A percentile compares a stretch with the other conserved stretches of the same genome.
Evolutionary conservation across 2,113 vertebrate species (phyloP).

Genomic region (Notarius quadriscutis): DNA sequence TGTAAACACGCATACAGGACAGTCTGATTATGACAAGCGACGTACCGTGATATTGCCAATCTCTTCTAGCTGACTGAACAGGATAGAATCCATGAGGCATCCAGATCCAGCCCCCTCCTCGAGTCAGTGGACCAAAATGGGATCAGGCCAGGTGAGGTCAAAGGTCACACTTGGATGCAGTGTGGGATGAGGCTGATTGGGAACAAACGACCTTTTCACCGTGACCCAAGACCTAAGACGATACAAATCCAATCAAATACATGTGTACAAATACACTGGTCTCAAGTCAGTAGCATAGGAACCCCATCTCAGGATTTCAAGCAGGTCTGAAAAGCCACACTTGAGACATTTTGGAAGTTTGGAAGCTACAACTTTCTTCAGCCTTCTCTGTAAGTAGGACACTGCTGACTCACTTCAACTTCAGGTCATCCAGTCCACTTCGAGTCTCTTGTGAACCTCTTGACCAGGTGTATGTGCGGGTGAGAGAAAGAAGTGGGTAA

Average conservation of each 20-base stretch:
- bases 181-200: not conserved
- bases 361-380: not conserved
- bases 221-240: not conserved
- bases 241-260: not conserved
- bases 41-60: not conserved
- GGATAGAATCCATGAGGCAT: not conserved
- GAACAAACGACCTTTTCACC: not conserved
- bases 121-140: not conserved
- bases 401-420: slow-evolving; percentile 1
- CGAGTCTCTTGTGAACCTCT: not conserved
- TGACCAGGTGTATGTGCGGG: not conserved
- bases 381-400: slow-evolving; percentile 25
- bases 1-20: not conserved
- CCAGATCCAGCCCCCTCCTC: not conserved
- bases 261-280: not conserved
- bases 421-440: slow-evolving; percentile 13
- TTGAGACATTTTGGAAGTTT: not conserved
- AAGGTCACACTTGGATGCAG: not conserved
- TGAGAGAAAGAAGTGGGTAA: not conserved
- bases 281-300: not conserved
- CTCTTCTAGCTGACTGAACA: slow-evolving; percentile 19
- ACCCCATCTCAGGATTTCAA: slow-evolving; percentile 3
- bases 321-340: not conserved
- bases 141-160: slow-evolving; percentile 20
- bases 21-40: not conserved